These are phyloP conservation scores for Raja brachyura DNA, from an alignment of 2,113 vertebrate species.

Conservation along the genomic window DNA sequence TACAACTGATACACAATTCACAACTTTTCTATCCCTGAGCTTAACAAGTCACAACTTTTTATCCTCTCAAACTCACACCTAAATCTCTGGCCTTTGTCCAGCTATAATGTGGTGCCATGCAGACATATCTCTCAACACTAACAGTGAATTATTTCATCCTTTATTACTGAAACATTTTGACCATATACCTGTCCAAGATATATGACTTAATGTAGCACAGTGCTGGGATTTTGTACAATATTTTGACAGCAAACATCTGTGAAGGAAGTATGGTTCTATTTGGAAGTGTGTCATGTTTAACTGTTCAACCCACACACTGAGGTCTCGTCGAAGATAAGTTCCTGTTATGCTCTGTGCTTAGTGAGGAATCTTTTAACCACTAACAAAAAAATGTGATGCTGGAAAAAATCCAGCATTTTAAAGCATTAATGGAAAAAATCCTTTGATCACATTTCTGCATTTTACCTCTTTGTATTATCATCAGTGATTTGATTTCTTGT, in stretches of 20 bases:
- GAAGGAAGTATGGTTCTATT: not conserved
- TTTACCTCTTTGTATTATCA: not conserved
- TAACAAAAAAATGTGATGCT: not conserved
- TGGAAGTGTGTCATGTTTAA: not conserved
- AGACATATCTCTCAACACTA: not conserved
- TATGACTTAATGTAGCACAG: not conserved
- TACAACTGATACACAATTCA: too few species aligned
- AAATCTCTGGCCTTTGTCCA: too few species aligned
- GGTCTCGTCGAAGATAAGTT: not conserved
- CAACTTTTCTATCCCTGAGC: too few species aligned
- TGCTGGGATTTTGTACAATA: not conserved
- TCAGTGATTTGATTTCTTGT: not conserved
- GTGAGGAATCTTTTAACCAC: not conserved
- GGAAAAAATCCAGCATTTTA: not conserved
- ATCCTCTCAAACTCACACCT: too few species aligned
- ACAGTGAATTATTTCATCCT: not conserved
- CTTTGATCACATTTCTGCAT: not conserved
- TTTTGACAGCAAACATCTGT: not conserved
- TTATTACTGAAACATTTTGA: not conserved
- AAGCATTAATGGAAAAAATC: not conserved
- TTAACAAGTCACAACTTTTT: too few species aligned
- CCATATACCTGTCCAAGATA: not conserved
- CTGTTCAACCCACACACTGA: not conserved
- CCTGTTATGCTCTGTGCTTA: not conserved
- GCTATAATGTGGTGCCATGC: too few species aligned